Evolutionary conservation across 2,797 vertebrate species (phyloP).

Genomic region (Lepidocolaptes lacrymiger): DNA sequence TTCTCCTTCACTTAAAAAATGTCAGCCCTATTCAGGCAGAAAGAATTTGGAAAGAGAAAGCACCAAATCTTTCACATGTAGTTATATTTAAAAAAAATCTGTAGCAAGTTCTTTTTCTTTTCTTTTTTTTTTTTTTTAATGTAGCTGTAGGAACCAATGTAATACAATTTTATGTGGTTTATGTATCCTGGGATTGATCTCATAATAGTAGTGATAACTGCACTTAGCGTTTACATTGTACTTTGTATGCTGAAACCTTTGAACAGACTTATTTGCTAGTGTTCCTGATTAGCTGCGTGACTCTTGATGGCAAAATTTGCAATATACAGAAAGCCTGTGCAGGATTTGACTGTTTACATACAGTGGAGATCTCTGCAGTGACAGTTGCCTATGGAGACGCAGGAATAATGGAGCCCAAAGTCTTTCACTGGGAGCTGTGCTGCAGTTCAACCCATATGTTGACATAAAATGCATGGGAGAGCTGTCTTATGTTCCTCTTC

Average conservation of each 20-base stretch:
- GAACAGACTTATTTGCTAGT: background rate
- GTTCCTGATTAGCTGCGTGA: background rate
- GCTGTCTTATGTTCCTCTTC: background rate
- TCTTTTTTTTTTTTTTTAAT: background rate
- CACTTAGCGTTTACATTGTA: background rate
- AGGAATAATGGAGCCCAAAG: conserved; percentile 41
- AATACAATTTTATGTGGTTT: background rate
- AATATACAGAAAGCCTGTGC: background rate
- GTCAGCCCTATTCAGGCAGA: background rate
- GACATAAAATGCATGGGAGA: conserved; percentile 3
- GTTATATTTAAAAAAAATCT: background rate
- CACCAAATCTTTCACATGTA: background rate
- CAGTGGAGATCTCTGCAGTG: conserved; percentile 54
- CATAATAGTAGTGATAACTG: background rate
- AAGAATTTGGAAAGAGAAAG: conserved; percentile 20
- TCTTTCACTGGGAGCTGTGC: conserved; percentile 27
- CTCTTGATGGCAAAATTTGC: conserved; percentile 6
- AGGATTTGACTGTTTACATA: conserved; percentile 48
- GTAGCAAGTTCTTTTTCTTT: background rate
- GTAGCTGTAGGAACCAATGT: background rate
- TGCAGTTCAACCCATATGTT: conserved; percentile 38
- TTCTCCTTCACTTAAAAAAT: background rate
- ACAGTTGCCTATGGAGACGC: conserved; percentile 68
- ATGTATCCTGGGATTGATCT: background rate
- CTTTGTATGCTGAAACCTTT: background rate